These are phyloP conservation scores for Adelges cooleyi DNA, from an alignment of 1,140 invertebrate genomes.

Conservation along the genomic window DNA sequence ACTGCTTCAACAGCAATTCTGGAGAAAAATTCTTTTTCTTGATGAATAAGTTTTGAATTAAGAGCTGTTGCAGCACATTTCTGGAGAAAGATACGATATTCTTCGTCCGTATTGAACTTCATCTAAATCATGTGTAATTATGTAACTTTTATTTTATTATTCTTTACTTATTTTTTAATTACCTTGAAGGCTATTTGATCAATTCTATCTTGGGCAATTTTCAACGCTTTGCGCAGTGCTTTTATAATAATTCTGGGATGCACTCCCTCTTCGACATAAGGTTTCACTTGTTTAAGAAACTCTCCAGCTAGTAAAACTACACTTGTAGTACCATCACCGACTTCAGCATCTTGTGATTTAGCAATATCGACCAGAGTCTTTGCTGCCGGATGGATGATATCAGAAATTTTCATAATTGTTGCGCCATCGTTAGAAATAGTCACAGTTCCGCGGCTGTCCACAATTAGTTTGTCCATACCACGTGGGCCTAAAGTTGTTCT, in stretches of 20 bases:
- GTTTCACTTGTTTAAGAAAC: slow-evolving; percentile 88
- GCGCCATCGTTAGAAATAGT: slow-evolving; percentile 99
- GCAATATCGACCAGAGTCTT: slow-evolving; percentile 97
- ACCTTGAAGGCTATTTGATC: slow-evolving; percentile 71
- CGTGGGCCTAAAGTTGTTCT: slow-evolving; percentile 94
- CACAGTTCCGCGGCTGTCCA: slow-evolving; percentile 73
- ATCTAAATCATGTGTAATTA: slow-evolving; percentile 41
- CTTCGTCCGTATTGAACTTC: slow-evolving; percentile 45
- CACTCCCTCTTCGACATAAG: slow-evolving; percentile 92
- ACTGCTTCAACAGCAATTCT: slow-evolving; percentile 97
- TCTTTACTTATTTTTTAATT: too few species aligned
- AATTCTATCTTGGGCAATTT: slow-evolving; percentile 73
- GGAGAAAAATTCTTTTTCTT: slow-evolving; percentile 92
- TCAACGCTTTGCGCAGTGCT: slow-evolving; percentile 68
- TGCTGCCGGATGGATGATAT: slow-evolving; percentile 95
- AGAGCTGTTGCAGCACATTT: slow-evolving; percentile 95
- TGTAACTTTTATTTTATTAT: too few species aligned
- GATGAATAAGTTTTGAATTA: slow-evolving; percentile 91
- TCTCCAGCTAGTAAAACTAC: slow-evolving; percentile 92
- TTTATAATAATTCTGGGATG: slow-evolving; percentile 88
- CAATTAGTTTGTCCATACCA: slow-evolving; percentile 99
- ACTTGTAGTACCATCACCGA: slow-evolving; percentile 95
- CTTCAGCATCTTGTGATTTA: slow-evolving; percentile 97
- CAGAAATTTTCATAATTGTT: slow-evolving; percentile 93
- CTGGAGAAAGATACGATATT: slow-evolving; percentile 64